Base-by-base conservation (phyloP, 1,140 invertebrate species). In the Drosophila mauritiana region DNA sequence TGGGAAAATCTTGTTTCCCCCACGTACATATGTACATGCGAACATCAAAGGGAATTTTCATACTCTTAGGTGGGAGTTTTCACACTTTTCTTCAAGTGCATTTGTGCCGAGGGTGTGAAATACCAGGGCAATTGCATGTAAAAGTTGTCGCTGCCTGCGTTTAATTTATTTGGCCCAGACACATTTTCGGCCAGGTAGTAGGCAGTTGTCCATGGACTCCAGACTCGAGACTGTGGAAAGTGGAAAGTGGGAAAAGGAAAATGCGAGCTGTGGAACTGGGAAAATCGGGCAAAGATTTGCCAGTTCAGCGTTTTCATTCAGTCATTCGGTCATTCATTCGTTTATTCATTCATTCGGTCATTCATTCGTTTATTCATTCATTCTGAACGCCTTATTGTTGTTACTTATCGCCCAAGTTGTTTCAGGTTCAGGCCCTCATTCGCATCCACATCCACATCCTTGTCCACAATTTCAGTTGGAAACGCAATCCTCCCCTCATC, bases 321-420 rank as follows among this genome's bases (percentile, higher is more conserved):
- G 20, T 22, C 20, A 22, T 22, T 22, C 20, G 45, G 52, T 55
- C 72, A 73, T 72, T 67, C 80, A 79, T 79, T 85, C 42, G 78
- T 58, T 84, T 76, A 56, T 55, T 68, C 70, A 75, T 74, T 73
- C 57, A 74, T 63, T 74, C 54, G 45, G 51, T 55, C 72, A 73
- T 72, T 67, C 80, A 79, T 79, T 85, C 42, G 78, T 58, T 84
- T 76, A 56, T 55, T 68, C 70, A 75, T 74, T 73, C 57, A 74
- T 63, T 74, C 54, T 51, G 73, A 54, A 74, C 82, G 83, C 82
- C 82, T 82, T 82, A 88, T 86, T 86, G 83, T 86, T 86, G 82
- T 86, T 86, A 88, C 83, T 86, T 86, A 86, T 86, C 82, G 82
- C 82, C 82, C 82, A 77, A 67, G 73, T 75, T 76, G 72, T 76